Percentiles rank a stretch among this genome's conserved stretches.
Conservation (phyloP, 2,113 vertebrate species). For the Rhynchopsitta pachyrhyncha region DNA sequence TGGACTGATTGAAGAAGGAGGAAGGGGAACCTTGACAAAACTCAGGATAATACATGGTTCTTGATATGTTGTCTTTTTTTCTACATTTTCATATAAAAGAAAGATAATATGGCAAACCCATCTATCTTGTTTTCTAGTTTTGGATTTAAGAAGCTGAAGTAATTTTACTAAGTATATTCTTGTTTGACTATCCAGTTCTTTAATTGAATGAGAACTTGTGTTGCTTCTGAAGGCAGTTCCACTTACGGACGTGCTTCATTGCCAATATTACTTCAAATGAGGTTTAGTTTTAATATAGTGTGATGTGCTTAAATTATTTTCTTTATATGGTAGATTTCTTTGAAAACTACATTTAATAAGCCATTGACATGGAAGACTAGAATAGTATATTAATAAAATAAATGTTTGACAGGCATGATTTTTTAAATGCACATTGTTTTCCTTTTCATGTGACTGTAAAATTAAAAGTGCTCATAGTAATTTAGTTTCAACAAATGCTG, state of each 20-base stretch:
- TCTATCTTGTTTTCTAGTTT: not conserved
- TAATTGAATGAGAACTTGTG: not conserved
- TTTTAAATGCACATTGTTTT: not conserved
- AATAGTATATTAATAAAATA: constrained; percentile 6
- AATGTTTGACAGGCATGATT: constrained; percentile 20
- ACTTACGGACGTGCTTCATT: not conserved
- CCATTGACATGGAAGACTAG: not conserved
- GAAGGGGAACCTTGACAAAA: constrained; percentile 5
- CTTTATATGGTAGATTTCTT: constrained; percentile 14
- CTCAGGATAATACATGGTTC: not conserved
- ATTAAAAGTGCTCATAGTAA: constrained; percentile 15
- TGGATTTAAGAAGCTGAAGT: not conserved
- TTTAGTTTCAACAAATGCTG: constrained; percentile 11
- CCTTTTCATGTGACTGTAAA: not conserved
- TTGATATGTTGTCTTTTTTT: not conserved
- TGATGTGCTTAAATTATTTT: constrained; percentile 16
- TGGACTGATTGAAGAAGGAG: constrained; percentile 66
- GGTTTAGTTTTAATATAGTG: constrained; percentile 16
- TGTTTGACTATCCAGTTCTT: not conserved
- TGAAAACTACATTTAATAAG: not conserved
- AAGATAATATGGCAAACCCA: not conserved
- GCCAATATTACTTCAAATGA: not conserved
- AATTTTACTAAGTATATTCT: not conserved
- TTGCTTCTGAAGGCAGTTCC: not conserved
- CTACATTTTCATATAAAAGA: not conserved